Base-by-base conservation (phyloP, 1,140 invertebrate genomes). In the Harlomillsia oculata region DNA sequence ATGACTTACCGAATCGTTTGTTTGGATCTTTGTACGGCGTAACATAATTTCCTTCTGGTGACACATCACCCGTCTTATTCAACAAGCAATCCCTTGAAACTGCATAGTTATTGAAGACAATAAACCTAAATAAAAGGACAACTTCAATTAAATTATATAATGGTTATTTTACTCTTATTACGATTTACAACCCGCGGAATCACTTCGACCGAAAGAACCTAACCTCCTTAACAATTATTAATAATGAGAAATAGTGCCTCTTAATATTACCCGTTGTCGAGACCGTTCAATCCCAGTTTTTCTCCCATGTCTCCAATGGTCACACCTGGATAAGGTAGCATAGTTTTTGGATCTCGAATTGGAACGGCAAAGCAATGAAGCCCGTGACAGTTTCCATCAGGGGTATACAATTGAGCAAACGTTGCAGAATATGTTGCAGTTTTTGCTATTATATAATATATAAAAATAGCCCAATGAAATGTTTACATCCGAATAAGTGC, bases 291-390 rank as follows among this genome's bases (percentile, higher is more conserved):
- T 37, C 85, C 88, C 36, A 85, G 76, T 74, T 95, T 95, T 69
- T 87, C 82, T 2, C 91, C 90, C 76, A 94, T 85, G 70, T 95
- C 90, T 6, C 77, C 78, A 21, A 79, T 72, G 28, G 72, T 72
- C 1, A 80, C 68, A 20, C 78, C 86, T 2, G 85, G 80, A 65
- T 82, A 82, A 1, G 86, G 76, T 23, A 78, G 41, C 56, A 89
- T 70, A 0, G 87, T 91, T 52, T 78, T 73, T 1, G 81, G 79
- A 74, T 92, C 81, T 28, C 91, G 72, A 39, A 94, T 77, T 13
- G 85, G 88, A 23, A 89, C 82, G 2, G 92, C 67, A 68, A 94
- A 94, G 3, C 81, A 78, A 72, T 93, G 89, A 1, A 94, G 72
- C 4, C 93, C 93, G 67, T 92, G 87, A 67, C 82, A 83, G 14